Conservation (phyloP, 2,113 vertebrate species). For the Scatophagus argus region DNA sequence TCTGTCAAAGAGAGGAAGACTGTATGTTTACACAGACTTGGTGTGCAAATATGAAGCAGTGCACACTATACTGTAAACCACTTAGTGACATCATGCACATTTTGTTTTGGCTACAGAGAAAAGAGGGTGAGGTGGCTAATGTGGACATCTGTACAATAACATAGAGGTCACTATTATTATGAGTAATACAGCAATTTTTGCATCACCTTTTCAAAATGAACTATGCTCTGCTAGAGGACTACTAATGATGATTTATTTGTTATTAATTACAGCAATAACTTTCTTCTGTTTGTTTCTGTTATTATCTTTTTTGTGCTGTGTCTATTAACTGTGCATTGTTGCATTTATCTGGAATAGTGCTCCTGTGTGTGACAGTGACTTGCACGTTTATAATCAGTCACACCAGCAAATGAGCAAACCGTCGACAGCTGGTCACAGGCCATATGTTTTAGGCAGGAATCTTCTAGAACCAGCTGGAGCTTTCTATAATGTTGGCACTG, state of each 20-base stretch:
- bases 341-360: conserved; percentile 21
- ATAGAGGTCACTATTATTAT: conserved; percentile 1
- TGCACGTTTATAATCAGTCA: conserved; percentile 33
- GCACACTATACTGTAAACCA: conserved; percentile 36
- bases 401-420: conserved; percentile 38
- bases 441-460: conserved; percentile 49
- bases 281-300: conserved; percentile 12
- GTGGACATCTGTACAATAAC: conserved; percentile 5
- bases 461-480: conserved; percentile 31
- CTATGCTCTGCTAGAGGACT: background rate
- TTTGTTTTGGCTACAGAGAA: conserved; percentile 17
- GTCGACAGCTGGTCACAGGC: conserved; percentile 37
- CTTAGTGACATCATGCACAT: conserved; percentile 27
- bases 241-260: conserved; percentile 29
- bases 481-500: conserved; percentile 27
- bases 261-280: conserved; percentile 16
- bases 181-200: conserved; percentile 30
- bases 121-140: background rate
- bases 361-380: conserved; percentile 29
- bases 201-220: conserved; percentile 22
- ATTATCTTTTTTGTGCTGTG: conserved; percentile 4
- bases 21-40: conserved; percentile 63
- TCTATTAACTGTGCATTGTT: conserved; percentile 7
- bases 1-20: conserved; percentile 61
- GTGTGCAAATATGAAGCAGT: conserved; percentile 57